Evolutionary conservation across 2,888 invertebrate species (phyloP), one percentile per base, ranked within the genome.

Genomic region (Buathra laborator): DNA sequence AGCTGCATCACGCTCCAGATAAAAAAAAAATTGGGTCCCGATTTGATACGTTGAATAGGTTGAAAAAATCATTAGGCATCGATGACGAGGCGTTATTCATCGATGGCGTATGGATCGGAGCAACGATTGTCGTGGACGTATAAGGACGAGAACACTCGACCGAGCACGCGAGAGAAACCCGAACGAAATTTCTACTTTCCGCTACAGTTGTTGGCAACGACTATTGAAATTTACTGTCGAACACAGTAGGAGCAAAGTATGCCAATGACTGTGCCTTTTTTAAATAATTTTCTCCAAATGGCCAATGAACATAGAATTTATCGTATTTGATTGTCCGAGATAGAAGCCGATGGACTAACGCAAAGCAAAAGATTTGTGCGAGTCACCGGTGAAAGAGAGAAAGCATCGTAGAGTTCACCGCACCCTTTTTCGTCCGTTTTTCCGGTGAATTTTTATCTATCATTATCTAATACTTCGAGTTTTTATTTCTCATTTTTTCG

Each of bases 41-140:
- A 66, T 81, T 72, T 64, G 75, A 82, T 79, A 68, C 59, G 75
- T 24, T 24, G 24, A 24, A 24, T 24, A 66, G 72, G 51, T 70
- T 14, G 14, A 77, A 51, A 70, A 82, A 78, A 86, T 86, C 85
- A 82, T 85, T 76, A 76, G 78, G 79, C 75, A 76, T 79, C 85
- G 66, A 82, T 86, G 86, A 86, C 84, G 74, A 16, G 46, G 85
- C 85, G 44, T 82, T 82, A 37, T 67, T 64, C 59, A 19, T 64
- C 59, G 62, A 43, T 56, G 81, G 62, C 51, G 67, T 24, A 59
- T 56, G 71, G 56, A 80, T 75, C 62, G 43, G 75, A 79, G 79
- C 66, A 64, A 77, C 64, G 68, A 74, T 76, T 66, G 37, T 67
- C 37, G 64, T 62, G 29, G 51, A 29, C 53, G 70, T 53, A 14